A percentile compares a stretch with the other conserved stretches of the same genome.
phyloP scores from a whole-genome alignment of 1,140 invertebrate genomes.

The Proctacanthus coquilletti region DNA sequence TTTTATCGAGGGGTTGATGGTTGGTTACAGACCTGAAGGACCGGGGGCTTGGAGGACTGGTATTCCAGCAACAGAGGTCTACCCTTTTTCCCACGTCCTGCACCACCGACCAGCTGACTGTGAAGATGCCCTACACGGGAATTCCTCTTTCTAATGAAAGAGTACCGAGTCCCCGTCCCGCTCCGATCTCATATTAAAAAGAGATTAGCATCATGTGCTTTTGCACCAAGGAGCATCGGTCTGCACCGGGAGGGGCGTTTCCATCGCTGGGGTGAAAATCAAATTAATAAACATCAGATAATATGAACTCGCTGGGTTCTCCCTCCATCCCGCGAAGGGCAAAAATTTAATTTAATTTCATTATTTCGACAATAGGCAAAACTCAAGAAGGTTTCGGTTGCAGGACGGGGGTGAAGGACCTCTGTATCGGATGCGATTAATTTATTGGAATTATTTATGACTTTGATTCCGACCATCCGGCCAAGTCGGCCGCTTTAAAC shows the following conservation, averaged over 20 bases:
- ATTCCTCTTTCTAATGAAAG: neutral
- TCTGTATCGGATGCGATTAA: constrained; percentile 28
- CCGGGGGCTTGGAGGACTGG: neutral
- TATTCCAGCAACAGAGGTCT: neutral
- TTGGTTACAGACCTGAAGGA: neutral
- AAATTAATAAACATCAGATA: neutral
- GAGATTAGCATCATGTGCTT: neutral
- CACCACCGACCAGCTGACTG: neutral
- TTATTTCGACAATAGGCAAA: neutral
- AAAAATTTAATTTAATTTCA: constrained; percentile 1
- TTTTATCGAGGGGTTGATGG: constrained; percentile 7
- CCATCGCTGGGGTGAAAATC: neutral
- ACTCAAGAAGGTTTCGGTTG: neutral
- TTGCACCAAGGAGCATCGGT: neutral
- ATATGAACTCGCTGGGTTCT: neutral
- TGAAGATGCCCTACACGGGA: neutral
- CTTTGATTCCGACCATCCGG: no score
- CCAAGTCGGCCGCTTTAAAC: no score
- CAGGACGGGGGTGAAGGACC: constrained; percentile 1
- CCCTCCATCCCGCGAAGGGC: neutral
- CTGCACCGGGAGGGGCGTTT: neutral
- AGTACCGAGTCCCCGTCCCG: neutral
- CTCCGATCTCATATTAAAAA: neutral
- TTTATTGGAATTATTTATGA: constrained; percentile 27
- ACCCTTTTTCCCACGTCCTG: neutral